These are phyloP conservation scores for Nothobranchius kuhntae DNA, from an alignment of 2,113 vertebrate genomes.

Conservation along the genomic window DNA sequence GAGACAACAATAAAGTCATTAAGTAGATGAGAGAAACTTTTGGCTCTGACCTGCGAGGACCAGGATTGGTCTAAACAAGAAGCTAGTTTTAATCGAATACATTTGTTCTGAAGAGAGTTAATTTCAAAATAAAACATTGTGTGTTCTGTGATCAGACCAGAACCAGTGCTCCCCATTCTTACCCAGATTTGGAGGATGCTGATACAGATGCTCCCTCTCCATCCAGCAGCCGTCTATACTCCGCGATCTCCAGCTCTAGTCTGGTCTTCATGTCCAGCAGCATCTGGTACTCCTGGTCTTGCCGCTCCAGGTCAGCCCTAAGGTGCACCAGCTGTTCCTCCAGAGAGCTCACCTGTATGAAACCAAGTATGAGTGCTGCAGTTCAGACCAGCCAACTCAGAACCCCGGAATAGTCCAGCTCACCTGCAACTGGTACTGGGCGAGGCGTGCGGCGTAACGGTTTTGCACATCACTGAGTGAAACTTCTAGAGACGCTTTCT, in stretches of 20 bases:
- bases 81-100: too few species aligned
- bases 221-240: constrained; percentile 81
- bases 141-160: too few species aligned
- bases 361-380: background rate
- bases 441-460: constrained; percentile 76
- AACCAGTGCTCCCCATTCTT: background rate
- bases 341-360: constrained; percentile 52
- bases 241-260: constrained; percentile 86
- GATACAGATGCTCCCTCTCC: constrained; percentile 27
- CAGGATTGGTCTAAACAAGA: too few species aligned
- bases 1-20: too few species aligned
- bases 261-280: constrained; percentile 84
- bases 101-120: too few species aligned
- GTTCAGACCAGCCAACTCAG: background rate
- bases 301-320: constrained; percentile 78
- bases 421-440: constrained; percentile 74
- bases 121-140: too few species aligned
- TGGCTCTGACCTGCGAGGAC: too few species aligned
- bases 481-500: constrained; percentile 85
- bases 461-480: constrained; percentile 75
- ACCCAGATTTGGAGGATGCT: constrained; percentile 7
- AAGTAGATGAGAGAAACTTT: too few species aligned
- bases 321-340: constrained; percentile 78
- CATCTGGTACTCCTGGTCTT: constrained; percentile 81
- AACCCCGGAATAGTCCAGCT: rapidly evolving